Conservation (phyloP, 2,888 invertebrate species). For the Drosophila mulleri region DNA sequence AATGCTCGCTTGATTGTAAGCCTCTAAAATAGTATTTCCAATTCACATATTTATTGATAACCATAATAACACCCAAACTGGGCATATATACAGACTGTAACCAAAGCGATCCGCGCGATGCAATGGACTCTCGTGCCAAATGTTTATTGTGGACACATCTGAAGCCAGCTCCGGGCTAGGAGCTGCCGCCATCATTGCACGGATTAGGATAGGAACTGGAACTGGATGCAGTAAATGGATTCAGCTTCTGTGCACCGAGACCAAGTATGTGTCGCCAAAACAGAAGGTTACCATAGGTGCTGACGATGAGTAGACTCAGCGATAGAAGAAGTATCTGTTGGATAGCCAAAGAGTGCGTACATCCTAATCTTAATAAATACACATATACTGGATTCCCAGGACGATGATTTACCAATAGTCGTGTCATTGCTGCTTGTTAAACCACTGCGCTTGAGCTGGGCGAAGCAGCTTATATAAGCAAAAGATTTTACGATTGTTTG, state of each 20-base stretch:
- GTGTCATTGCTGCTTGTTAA: slow-evolving; percentile 20
- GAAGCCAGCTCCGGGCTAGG: not conserved
- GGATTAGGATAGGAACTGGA: not conserved
- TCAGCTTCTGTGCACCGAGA: not conserved
- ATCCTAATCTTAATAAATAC: not conserved
- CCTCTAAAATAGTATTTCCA: not conserved
- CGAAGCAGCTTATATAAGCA: slow-evolving; percentile 24
- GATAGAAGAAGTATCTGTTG: slow-evolving; percentile 38
- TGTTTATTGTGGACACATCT: not conserved
- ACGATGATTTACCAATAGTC: slow-evolving; percentile 33
- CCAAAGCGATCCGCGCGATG: not conserved
- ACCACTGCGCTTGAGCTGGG: not conserved
- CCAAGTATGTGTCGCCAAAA: slow-evolving; percentile 26
- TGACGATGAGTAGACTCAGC: slow-evolving; percentile 36
- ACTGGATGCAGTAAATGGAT: too few species aligned
- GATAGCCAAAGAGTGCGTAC: not conserved
- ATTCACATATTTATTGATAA: slow-evolving; percentile 6
- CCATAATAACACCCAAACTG: not conserved
- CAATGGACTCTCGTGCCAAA: not conserved
- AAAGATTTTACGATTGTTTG: not conserved
- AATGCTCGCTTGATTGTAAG: not conserved
- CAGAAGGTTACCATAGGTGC: slow-evolving; percentile 15
- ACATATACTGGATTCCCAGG: not conserved
- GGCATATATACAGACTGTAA: slow-evolving; percentile 4
- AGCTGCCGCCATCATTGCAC: not conserved